phyloP scores from a whole-genome alignment of 2,113 vertebrate species.

The Erinaceus europaeus region DNA sequence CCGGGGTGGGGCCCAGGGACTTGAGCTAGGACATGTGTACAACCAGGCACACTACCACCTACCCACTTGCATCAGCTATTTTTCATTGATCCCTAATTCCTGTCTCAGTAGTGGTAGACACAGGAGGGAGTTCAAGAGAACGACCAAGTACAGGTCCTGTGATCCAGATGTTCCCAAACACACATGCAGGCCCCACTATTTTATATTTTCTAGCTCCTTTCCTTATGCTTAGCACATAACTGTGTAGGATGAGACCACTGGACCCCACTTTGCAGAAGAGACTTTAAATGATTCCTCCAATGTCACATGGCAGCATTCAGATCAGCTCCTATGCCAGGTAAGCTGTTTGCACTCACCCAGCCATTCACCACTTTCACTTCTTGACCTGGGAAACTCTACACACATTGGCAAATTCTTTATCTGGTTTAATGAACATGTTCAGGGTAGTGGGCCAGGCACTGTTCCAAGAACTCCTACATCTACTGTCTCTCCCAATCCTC shows the following conservation, averaged over 20 bases:
- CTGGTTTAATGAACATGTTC: background rate
- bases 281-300: background rate
- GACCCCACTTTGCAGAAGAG: background rate
- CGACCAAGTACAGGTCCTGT: accelerated
- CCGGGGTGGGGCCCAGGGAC: no score
- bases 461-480: background rate
- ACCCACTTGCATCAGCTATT: no score
- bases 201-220: background rate
- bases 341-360: background rate
- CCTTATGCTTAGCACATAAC: background rate
- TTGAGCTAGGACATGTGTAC: no score
- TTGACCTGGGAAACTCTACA: background rate
- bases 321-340: accelerated
- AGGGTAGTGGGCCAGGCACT: background rate
- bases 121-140: background rate
- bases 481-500: background rate
- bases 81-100: background rate
- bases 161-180: background rate
- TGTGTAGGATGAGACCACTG: background rate
- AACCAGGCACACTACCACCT: no score
- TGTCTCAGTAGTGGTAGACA: background rate
- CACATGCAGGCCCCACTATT: background rate
- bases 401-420: background rate
- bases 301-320: background rate
- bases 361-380: background rate